Base-by-base conservation (phyloP, 2,888 invertebrate genomes). In the Zelleria hepariella region DNA sequence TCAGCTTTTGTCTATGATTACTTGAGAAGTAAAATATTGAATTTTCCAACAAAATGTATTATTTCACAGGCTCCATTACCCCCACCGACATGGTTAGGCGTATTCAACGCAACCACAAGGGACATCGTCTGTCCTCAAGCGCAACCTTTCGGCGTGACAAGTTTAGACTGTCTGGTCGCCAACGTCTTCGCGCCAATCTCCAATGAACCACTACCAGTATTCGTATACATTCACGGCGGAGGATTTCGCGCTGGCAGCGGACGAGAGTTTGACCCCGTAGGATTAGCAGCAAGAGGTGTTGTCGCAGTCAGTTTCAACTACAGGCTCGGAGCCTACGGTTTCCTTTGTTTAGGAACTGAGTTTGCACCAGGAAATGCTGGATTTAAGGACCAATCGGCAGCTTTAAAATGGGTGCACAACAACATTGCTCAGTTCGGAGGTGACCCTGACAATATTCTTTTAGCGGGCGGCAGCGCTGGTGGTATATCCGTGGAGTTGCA, bases 11-110 rank as follows among this genome's bases (percentile, higher is more conserved):
- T n/a, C n/a, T n/a, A n/a, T n/a, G n/a, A n/a, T n/a, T n/a, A n/a
- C n/a, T n/a, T n/a, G n/a, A n/a, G n/a, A n/a, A 15, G 10, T 42
- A 15, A 1, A 42, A 10, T 3, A 2, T 51, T 54, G 61, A 8
- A 58, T 54, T 61, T 59, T n/a, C n/a, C n/a, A n/a, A n/a, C n/a
- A n/a, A n/a, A n/a, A n/a, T n/a, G n/a, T n/a, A n/a, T n/a, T n/a
- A n/a, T n/a, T n/a, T 78, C 82, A 60, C 53, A 66, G 65, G 63
- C 62, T 7, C 60, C 64, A 5, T 62, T 63, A 18, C 61, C 61
- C 7, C 49, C 63, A 5, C 65, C 65, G 3, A 55, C 26, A 5
- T 66, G 65, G 65, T 26, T 58, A 10, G 62, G 59, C 18, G 57
- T 61, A 26, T 60, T 63, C 52, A 62, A 64, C 55, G 64, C 64